phyloP scores from a whole-genome alignment of 2,113 vertebrate genomes.

The Crotalus viridis region DNA sequence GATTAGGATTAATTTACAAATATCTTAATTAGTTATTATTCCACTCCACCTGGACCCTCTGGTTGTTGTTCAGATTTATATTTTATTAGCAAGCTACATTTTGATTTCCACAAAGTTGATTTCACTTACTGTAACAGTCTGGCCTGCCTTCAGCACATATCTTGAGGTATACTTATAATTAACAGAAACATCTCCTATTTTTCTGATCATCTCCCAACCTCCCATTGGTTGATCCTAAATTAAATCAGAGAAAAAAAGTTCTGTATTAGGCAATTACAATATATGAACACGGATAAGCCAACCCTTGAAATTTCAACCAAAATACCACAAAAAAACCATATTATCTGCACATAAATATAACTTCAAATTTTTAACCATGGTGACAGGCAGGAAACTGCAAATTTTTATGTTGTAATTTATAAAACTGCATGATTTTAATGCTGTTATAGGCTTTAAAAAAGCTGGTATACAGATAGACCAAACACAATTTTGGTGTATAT shows the following conservation, averaged over 20 bases:
- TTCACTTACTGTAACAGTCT: constrained; percentile 85
- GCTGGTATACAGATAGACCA: background rate
- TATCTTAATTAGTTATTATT: background rate
- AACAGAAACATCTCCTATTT: constrained; percentile 74
- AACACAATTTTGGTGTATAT: background rate
- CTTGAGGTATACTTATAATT: constrained; percentile 89
- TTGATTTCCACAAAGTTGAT: background rate
- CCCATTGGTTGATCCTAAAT: constrained; percentile 89
- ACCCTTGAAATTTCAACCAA: background rate
- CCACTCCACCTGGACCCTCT: background rate
- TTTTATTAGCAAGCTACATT: background rate
- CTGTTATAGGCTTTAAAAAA: background rate
- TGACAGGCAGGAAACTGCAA: background rate
- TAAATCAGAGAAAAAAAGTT: constrained; percentile 1
- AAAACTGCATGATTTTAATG: background rate
- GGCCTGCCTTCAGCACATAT: constrained; percentile 86
- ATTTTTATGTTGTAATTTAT: background rate
- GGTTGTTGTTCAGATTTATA: background rate
- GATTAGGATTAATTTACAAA: background rate
- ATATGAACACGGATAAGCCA: background rate
- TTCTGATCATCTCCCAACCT: constrained; percentile 83
- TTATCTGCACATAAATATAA: background rate
- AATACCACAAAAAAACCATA: background rate
- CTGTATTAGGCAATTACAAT: background rate
- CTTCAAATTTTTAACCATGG: background rate